Base-by-base conservation (phyloP, 2,888 invertebrate genomes). In the Schizotus pectinicornis region DNA sequence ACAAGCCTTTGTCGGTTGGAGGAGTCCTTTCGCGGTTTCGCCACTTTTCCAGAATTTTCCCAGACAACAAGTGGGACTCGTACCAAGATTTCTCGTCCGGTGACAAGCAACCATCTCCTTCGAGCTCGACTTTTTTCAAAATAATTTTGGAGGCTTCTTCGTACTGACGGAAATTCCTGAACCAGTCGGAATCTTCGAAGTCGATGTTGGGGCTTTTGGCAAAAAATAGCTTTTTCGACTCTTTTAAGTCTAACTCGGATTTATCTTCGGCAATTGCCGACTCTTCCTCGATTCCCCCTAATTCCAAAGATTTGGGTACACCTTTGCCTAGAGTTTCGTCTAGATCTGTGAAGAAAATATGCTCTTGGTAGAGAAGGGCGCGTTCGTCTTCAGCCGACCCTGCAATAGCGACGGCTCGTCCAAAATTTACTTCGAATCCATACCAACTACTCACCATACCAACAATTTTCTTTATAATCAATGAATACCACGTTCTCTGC, bases 401-500 rank as follows among this genome's bases (percentile, higher is more conserved):
- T 71, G 32, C 39, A 66, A 56, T n/a, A n/a, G n/a, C n/a, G n/a
- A n/a, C n/a, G n/a, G n/a, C n/a, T n/a, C n/a, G n/a, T n/a, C n/a
- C n/a, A n/a, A n/a, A n/a, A n/a, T n/a, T n/a, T n/a, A n/a, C n/a
- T n/a, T n/a, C n/a, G n/a, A n/a, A n/a, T n/a, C n/a, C n/a, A n/a
- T n/a, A n/a, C n/a, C n/a, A n/a, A n/a, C n/a, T 31, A 59, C 37
- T 71, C 76, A 2, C 84, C 85, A 48, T 80, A 69, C 87, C 87
- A 87, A 1, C 71, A 67, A 49, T 82, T 82, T 0, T 82, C 82
- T 54, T 84, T 81, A 0, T 83, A 80, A 69, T 87, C 86, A 0
- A 74, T 73, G 39, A 86, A 71, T 1, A 69, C 69, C 41, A 85
- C 60, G 1, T 76, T 64, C 0, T 81, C 82, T 0, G 70, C 55